Percentiles rank a stretch among this genome's conserved stretches.
Evolutionary conservation across 2,888 invertebrate genomes (phyloP).

Genomic region (Synanthedon myopaeformis): DNA sequence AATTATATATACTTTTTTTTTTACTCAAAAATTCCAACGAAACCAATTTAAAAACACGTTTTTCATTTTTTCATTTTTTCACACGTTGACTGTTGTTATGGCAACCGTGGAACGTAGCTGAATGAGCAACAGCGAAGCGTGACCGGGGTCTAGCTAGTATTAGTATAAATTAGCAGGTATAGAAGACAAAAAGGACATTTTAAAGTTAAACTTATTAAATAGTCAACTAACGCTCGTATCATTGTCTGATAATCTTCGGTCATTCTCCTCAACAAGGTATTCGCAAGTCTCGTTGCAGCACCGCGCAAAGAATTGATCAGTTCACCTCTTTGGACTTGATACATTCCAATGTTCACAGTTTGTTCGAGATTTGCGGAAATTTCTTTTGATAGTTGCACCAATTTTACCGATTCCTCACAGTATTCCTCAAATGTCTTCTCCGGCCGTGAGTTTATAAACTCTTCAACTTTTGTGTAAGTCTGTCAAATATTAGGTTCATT

Average conservation of each 20-base stretch:
- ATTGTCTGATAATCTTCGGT: slow-evolving; percentile 82
- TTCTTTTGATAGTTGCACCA: slow-evolving; percentile 71
- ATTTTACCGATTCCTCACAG: slow-evolving; percentile 71
- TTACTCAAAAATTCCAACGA: too few species aligned
- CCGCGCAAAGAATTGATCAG: slow-evolving; percentile 78
- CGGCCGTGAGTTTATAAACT: slow-evolving; percentile 75
- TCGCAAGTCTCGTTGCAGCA: slow-evolving; percentile 76
- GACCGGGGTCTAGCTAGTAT: too few species aligned
- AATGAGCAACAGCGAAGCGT: too few species aligned
- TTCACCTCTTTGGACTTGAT: slow-evolving; percentile 84
- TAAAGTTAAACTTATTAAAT: neutral
- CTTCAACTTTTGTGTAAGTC: slow-evolving; percentile 73
- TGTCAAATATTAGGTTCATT: slow-evolving; percentile 18
- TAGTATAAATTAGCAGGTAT: neutral
- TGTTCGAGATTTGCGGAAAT: slow-evolving; percentile 73
- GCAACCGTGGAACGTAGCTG: too few species aligned
- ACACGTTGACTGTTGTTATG: too few species aligned
- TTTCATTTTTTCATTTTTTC: too few species aligned
- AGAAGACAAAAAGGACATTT: neutral
- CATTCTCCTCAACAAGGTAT: slow-evolving; percentile 79
- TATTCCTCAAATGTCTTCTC: slow-evolving; percentile 74
- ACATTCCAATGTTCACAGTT: slow-evolving; percentile 84
- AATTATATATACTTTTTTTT: too few species aligned
- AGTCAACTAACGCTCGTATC: slow-evolving; percentile 75
- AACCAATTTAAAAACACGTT: too few species aligned